A percentile compares a stretch with the other conserved stretches of the same genome.
Conservation (phyloP, 2,888 invertebrate genomes). For the Hoplodrina blanda region DNA sequence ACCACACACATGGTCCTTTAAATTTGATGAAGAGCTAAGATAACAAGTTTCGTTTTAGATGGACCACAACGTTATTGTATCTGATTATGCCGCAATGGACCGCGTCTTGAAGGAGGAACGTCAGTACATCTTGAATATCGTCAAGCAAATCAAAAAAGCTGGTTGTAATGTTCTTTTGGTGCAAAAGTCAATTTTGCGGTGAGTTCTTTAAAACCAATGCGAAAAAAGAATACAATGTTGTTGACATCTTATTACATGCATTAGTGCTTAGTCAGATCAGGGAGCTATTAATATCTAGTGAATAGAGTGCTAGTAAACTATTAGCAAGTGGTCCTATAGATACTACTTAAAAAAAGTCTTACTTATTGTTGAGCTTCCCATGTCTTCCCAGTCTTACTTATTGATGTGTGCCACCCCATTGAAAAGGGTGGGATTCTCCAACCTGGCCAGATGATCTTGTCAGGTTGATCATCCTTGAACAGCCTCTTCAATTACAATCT, state of each 20-base stretch:
- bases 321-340: too few species aligned
- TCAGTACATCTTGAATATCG: conserved; percentile 98
- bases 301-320: too few species aligned
- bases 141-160: conserved; percentile 99
- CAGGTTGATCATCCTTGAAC: too few species aligned
- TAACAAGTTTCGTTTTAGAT: conserved; percentile 90
- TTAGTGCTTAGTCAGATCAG: too few species aligned
- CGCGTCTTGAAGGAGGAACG: conserved; percentile 99
- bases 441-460: too few species aligned
- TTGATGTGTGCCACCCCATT: too few species aligned
- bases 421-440: too few species aligned
- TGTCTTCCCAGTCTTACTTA: too few species aligned
- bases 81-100: conserved; percentile 99
- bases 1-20: background rate
- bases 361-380: too few species aligned
- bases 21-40: background rate
- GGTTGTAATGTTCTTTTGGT: conserved; percentile 99
- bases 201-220: conserved; percentile 29
- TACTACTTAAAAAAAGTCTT: too few species aligned
- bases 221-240: background rate
- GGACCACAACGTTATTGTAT: conserved; percentile 98
- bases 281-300: too few species aligned
- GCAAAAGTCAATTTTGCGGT: conserved; percentile 94
- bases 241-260: background rate
- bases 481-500: too few species aligned